Evolutionary conservation across 2,113 vertebrate genomes (phyloP), one percentile per base, ranked within the genome.

Genomic region (Haemorhous mexicanus): DNA sequence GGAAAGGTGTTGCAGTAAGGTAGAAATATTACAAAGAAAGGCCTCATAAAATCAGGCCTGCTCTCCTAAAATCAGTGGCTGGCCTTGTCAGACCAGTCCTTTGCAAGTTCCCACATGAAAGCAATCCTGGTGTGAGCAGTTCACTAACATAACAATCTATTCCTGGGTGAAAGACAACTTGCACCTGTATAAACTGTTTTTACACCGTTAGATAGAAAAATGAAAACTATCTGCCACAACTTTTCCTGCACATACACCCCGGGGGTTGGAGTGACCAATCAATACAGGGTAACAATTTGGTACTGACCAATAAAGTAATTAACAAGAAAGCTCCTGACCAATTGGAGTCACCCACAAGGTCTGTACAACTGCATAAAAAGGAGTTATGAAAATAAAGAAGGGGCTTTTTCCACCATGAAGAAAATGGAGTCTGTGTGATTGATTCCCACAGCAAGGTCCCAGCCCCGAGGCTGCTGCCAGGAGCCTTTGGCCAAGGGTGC

Each of bases 391-490:
- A 35, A 11, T 35, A 13, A 59, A 58, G 56, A n/a, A 7, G 22
- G 56, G n/a, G 22, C 22, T 59, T 59, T 59, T 35, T 11, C 15
- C 23, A 16, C 56, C 56, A 26, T 26, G n/a, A 59, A 24, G 56
- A 5, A 16, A 16, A 24, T 24, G 14, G 22, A 35, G 33, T 11
- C 56, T 1, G 22, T 35, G 56, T 16, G 56, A 24, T 24, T 35
- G 10, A 35, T 59, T 16, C n/a, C n/a, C n/a, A 24, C 5, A 16
- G 56, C 5, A 35, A 24, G 15, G 59, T 0, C 68, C 0, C 4
- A 0, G 58, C 56, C 37, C 21, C 0, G 21, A 62, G 56, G 46
- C 37, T 72, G 56, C 46, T 17, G 24, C 21, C 49, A 22, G 81
- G 58, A 55, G 58, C 14, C 1, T 68, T 39, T 26, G 52, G 22